Evolutionary conservation across 2,797 vertebrate species (phyloP).

Genomic region (Otolemur crassicaudatus): DNA sequence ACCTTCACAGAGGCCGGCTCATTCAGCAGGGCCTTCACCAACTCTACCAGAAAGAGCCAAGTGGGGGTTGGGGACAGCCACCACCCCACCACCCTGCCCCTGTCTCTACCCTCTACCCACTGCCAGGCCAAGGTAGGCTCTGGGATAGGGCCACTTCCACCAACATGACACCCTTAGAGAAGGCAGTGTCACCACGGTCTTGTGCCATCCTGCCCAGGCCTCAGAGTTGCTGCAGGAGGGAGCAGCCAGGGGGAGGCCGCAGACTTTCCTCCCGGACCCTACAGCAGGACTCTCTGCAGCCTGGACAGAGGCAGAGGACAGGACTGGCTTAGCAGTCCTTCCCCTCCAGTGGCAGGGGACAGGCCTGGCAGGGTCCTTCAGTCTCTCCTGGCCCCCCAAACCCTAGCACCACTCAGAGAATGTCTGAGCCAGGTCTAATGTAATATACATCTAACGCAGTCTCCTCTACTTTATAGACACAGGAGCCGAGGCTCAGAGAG

Average conservation of each 20-base stretch:
- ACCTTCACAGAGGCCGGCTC: conserved; percentile 79
- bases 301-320: background rate
- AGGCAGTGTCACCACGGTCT: background rate
- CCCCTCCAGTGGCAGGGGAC: background rate
- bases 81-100: background rate
- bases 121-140: background rate
- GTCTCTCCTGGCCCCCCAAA: background rate
- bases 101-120: background rate
- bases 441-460: background rate
- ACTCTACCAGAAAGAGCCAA: conserved; percentile 78
- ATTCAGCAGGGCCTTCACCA: conserved; percentile 84
- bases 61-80: background rate
- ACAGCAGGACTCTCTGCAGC: background rate
- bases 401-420: background rate
- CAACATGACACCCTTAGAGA: background rate
- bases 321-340: background rate
- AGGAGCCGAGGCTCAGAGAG: background rate
- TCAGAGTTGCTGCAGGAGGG: background rate
- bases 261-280: background rate
- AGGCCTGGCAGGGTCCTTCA: background rate
- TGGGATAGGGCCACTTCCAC: background rate
- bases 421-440: background rate
- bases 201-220: background rate
- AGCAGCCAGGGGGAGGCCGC: background rate
- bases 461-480: background rate